Conservation (phyloP, 1,140 invertebrate species). For the Homalodisca vitripennis region DNA sequence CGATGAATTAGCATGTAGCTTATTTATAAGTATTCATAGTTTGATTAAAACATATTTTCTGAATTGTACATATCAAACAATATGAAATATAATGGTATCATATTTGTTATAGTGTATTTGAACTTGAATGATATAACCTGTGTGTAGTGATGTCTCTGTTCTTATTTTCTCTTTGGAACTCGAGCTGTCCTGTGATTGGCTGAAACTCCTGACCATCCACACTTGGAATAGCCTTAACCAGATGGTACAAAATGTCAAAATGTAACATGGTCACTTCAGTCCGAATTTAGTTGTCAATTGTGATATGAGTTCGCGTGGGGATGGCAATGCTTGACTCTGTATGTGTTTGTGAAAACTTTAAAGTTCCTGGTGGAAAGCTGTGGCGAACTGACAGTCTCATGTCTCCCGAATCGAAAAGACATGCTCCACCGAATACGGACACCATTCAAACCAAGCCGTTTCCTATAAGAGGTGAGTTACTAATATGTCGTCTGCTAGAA, state of each 20-base stretch:
- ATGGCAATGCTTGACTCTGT: slow-evolving; percentile 26
- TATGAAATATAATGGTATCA: no score
- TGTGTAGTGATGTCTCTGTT: no score
- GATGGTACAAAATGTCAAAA: neutral
- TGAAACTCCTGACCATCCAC: neutral
- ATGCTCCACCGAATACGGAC: slow-evolving; percentile 50
- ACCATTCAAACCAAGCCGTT: slow-evolving; percentile 85
- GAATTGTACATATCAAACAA: no score
- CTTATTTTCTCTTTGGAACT: neutral
- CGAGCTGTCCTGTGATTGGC: neutral
- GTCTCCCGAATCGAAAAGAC: slow-evolving; percentile 36
- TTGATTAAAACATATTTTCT: no score
- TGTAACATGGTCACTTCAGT: neutral
- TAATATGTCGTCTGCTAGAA: slow-evolving; percentile 11
- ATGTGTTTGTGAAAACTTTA: slow-evolving; percentile 24
- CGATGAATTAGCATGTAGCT: no score
- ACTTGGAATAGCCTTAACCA: neutral
- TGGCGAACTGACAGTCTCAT: slow-evolving; percentile 34
- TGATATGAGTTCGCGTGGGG: neutral
- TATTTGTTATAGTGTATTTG: no score
- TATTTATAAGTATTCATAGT: no score
- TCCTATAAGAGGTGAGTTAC: slow-evolving; percentile 70
- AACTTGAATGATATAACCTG: no score
- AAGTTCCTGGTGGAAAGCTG: slow-evolving; percentile 22
- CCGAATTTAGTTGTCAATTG: neutral